These are phyloP conservation scores for Sciaenops ocellatus DNA, from an alignment of 2,797 vertebrate genomes.

Conservation along the genomic window DNA sequence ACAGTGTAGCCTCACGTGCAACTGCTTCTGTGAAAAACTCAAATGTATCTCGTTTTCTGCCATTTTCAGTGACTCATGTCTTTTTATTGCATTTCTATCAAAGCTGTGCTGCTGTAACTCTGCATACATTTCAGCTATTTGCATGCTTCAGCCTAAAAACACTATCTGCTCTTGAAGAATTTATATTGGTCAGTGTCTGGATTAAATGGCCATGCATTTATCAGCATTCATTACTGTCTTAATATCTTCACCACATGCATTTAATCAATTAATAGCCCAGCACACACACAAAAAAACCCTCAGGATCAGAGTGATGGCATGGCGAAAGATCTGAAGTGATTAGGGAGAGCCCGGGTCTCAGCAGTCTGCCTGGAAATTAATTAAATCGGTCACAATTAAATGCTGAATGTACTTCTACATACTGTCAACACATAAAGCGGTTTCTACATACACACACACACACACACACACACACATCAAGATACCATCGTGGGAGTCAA, in stretches of 20 bases:
- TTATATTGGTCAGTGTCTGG: neutral
- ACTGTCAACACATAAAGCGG: constrained; percentile 53
- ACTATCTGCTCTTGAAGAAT: neutral
- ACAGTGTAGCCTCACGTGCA: neutral
- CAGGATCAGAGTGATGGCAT: constrained; percentile 66
- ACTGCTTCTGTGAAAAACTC: neutral
- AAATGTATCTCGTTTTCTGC: neutral
- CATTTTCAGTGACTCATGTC: neutral
- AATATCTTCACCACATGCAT: constrained; percentile 49
- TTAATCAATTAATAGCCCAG: constrained; percentile 70
- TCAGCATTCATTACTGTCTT: constrained; percentile 30
- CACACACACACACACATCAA: constrained; percentile 6
- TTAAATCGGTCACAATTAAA: constrained; percentile 78
- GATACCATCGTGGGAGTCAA: constrained; percentile 26
- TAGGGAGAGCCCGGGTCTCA: constrained; percentile 71
- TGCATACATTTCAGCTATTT: neutral
- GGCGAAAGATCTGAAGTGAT: constrained; percentile 76
- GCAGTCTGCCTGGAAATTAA: constrained; percentile 73
- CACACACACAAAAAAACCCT: constrained; percentile 21
- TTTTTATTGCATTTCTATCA: constrained; percentile 22
- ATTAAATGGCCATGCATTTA: constrained; percentile 18
- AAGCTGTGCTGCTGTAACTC: neutral
- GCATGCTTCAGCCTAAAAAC: constrained; percentile 21
- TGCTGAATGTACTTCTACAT: constrained; percentile 59
- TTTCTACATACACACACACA: neutral